Base-by-base conservation (phyloP, 2,113 vertebrate species). In the Macrotis lagotis region DNA sequence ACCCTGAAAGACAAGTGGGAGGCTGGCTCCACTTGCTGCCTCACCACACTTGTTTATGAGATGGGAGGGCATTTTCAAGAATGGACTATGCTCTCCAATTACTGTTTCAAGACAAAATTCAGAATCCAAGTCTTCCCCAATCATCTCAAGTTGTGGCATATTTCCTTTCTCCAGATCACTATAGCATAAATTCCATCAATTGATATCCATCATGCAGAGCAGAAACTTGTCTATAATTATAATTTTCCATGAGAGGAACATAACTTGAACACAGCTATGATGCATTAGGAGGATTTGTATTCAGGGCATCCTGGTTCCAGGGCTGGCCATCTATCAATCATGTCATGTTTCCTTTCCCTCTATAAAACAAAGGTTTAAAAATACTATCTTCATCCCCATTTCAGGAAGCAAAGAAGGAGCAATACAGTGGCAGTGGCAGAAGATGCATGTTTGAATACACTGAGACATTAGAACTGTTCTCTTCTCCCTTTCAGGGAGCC, bases 401-500 rank as follows among this genome's bases (percentile, higher is more conserved):
- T 59, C 52, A 90, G 37, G 9, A 2, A 48, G 66, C 50, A 49
- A n/a, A n/a, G 31, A 83, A 83, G 19, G 66, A n/a, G 3, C 59
- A n/a, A n/a, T 25, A 7, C 12, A 25, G 24, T n/a, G n/a, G n/a
- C n/a, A 74, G 1, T n/a, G 7, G 37, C 16, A 44, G n/a, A 44
- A 44, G 66, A 8, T 44, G 66, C 8, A 24, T 59, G 88, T 89
- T 28, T n/a, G n/a, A 51, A 25, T 91, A 83, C 11, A 2, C 66
- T 44, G 31, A n/a, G 59, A 74, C 37, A 74, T 74, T n/a, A 16
- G n/a, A n/a, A 55, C 26, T 48, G 25, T 50, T 9, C 22, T 88
- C n/a, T 90, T 52, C 92, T 89, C 59, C 92, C 91, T 91, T 93
- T 94, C 59, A 94, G 89, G 94, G 92, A 92, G 31, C n/a, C 3